Percentiles rank a stretch among this genome's conserved stretches.
phyloP scores from a whole-genome alignment of 2,888 invertebrate genomes.

The Latheticus oryzae region DNA sequence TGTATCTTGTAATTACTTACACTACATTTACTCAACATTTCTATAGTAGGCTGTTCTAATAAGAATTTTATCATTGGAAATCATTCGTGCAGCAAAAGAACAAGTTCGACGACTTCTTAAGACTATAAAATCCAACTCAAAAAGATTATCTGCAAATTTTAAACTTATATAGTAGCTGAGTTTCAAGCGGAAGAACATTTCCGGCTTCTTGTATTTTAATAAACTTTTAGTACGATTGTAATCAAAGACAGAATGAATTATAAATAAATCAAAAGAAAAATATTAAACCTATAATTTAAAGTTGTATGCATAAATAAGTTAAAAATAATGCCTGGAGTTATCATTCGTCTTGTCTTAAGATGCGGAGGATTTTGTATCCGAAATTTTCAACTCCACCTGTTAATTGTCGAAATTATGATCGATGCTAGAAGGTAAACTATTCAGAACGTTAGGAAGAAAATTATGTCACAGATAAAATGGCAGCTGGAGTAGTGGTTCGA shows the following conservation, averaged over 20 bases:
- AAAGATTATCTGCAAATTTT: not conserved
- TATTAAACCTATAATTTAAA: slow-evolving; percentile 35
- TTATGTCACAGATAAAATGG: slow-evolving; percentile 33
- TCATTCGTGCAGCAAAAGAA: slow-evolving; percentile 56
- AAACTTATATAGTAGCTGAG: slow-evolving; percentile 13
- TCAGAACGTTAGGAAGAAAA: slow-evolving; percentile 26
- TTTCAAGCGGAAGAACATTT: slow-evolving; percentile 25
- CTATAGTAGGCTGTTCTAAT: slow-evolving; percentile 33
- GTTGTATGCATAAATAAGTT: slow-evolving; percentile 36
- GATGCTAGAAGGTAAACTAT: slow-evolving; percentile 7
- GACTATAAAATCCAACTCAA: slow-evolving; percentile 6
- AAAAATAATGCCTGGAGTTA: slow-evolving; percentile 25
- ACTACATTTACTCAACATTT: slow-evolving; percentile 37
- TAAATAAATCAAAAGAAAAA: slow-evolving; percentile 36
- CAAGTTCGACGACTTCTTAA: slow-evolving; percentile 52
- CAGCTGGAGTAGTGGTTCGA: too few relatives aligned
- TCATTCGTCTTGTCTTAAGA: slow-evolving; percentile 31
- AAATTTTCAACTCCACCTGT: slow-evolving; percentile 22
- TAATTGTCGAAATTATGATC: slow-evolving; percentile 28
- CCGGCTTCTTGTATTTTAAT: slow-evolving; percentile 35
- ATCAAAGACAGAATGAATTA: not conserved
- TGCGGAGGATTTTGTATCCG: slow-evolving; percentile 1
- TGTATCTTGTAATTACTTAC: slow-evolving; percentile 41
- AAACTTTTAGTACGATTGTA: slow-evolving; percentile 16
- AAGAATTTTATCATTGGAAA: slow-evolving; percentile 53